phyloP scores from a whole-genome alignment of 2,113 vertebrate species.

The Periophthalmus modestus region DNA sequence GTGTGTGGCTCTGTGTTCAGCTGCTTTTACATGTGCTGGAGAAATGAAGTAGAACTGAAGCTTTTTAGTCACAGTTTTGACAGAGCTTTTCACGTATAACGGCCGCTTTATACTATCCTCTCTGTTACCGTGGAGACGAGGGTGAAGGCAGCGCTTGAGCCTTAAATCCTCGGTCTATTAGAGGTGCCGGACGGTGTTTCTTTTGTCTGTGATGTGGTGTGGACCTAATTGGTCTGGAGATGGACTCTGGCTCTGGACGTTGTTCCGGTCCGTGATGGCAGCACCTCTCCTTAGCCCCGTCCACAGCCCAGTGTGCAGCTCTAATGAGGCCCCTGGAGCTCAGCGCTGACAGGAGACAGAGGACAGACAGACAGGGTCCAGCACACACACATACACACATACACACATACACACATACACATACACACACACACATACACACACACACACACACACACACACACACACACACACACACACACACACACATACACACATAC shows the following conservation, averaged over 20 bases:
- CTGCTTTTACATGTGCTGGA: too few relatives aligned
- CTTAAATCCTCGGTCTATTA: constrained; percentile 17
- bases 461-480: too few relatives aligned
- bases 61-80: neutral
- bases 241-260: constrained; percentile 41
- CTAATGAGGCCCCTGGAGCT: constrained; percentile 72
- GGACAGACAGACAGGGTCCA: constrained; percentile 40
- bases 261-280: constrained; percentile 62
- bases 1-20: too few relatives aligned
- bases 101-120: neutral
- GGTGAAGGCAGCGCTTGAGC: neutral
- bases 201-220: constrained; percentile 32
- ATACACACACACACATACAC: too few relatives aligned
- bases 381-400: neutral
- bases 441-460: too few relatives aligned
- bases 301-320: constrained; percentile 46
- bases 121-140: neutral
- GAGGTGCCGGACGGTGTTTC: neutral
- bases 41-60: too few relatives aligned
- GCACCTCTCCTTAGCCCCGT: constrained; percentile 34
- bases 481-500: too few relatives aligned
- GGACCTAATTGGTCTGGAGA: constrained; percentile 60
- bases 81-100: neutral
- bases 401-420: too few relatives aligned
- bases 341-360: constrained; percentile 50